These are phyloP conservation scores for Tenthredo notha DNA, from an alignment of 2,888 invertebrate species.

Conservation along the genomic window DNA sequence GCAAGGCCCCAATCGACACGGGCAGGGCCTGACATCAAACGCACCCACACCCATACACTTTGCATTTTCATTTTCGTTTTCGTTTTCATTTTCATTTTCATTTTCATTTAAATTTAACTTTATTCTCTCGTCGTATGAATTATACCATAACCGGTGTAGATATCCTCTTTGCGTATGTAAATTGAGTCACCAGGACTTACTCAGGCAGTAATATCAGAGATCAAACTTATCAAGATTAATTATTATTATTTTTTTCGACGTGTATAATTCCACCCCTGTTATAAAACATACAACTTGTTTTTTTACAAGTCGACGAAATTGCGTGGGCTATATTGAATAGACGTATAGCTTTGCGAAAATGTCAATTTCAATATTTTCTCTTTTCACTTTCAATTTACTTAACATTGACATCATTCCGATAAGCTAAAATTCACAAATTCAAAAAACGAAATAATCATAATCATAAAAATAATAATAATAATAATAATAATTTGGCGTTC, in stretches of 20 bases:
- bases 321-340: not conserved
- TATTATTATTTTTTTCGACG: not conserved
- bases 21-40: constrained; percentile 35
- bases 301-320: not conserved
- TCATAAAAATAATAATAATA: not conserved
- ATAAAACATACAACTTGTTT: not conserved
- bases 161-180: not conserved
- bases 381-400: not conserved
- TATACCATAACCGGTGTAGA: no score
- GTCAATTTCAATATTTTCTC: not conserved
- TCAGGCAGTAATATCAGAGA: not conserved
- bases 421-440: not conserved
- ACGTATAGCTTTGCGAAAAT: not conserved
- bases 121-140: not conserved
- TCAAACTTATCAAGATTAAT: constrained; percentile 24
- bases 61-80: constrained; percentile 37
- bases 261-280: not conserved
- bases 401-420: not conserved
- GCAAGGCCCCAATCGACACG: constrained; percentile 51
- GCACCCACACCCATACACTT: constrained; percentile 28
- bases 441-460: not conserved
- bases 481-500: not conserved
- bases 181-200: not conserved
- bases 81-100: constrained; percentile 39
- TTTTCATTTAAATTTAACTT: constrained; percentile 37